A percentile compares a stretch with the other conserved stretches of the same genome.
Evolutionary conservation across 1,140 invertebrate genomes (phyloP).

Genomic region (Stenopsyche tienmushanensis): DNA sequence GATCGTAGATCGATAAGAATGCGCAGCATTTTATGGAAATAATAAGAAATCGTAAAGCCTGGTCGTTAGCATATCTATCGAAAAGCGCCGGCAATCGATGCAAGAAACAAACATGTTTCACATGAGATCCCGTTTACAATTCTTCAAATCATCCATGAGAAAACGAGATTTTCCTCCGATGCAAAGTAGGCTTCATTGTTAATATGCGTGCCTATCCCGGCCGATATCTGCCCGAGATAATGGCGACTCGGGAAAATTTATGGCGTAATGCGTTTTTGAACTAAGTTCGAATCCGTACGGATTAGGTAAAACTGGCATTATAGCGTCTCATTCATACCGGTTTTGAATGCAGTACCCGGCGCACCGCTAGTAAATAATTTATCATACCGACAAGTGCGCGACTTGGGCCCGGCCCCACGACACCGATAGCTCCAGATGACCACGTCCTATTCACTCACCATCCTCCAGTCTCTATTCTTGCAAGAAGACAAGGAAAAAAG

Average conservation of each 20-base stretch:
- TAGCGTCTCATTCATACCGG: constrained; percentile 11
- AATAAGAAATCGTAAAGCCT: too few species aligned
- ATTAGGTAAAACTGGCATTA: constrained; percentile 25
- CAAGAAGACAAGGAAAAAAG: too few species aligned
- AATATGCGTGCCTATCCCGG: constrained; percentile 6
- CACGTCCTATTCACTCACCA: too few species aligned
- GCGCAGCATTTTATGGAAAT: too few species aligned
- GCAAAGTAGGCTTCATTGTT: neutral
- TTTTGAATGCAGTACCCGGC: neutral
- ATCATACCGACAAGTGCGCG: constrained; percentile 21
- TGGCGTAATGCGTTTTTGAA: constrained; percentile 12
- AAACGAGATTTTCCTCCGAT: neutral
- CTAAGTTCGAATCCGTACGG: constrained; percentile 4
- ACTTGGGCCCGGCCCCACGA: neutral
- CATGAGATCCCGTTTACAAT: too few species aligned
- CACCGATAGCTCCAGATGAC: too few species aligned
- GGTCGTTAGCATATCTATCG: too few species aligned
- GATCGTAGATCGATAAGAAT: too few species aligned
- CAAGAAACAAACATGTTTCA: too few species aligned
- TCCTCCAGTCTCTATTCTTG: too few species aligned
- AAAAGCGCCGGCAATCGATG: too few species aligned
- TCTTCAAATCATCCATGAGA: neutral
- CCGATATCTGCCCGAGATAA: neutral
- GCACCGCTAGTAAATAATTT: constrained; percentile 21
- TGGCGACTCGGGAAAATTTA: constrained; percentile 3